A percentile compares a stretch with the other conserved stretches of the same genome.
Evolutionary conservation across 2,113 vertebrate species (phyloP).

Genomic region (Phaethornis superciliosus): DNA sequence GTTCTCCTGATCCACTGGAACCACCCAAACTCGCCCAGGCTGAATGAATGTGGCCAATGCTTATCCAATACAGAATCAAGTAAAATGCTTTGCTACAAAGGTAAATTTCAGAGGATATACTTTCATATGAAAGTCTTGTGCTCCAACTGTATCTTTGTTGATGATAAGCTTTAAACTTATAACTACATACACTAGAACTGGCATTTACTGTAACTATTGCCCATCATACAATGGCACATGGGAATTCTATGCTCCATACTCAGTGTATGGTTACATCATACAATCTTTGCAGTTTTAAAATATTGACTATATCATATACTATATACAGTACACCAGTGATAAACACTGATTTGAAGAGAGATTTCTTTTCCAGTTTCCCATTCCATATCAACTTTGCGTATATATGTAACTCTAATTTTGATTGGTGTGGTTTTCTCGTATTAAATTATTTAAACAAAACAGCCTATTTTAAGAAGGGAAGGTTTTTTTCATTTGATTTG

Average conservation of each 20-base stretch:
- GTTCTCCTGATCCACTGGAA: slow-evolving; percentile 70
- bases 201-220: slow-evolving; percentile 59
- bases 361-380: slow-evolving; percentile 8
- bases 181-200: slow-evolving; percentile 65
- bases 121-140: slow-evolving; percentile 74
- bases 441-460: neutral
- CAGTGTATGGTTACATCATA: slow-evolving; percentile 57
- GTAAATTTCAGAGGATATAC: slow-evolving; percentile 74
- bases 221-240: slow-evolving; percentile 71
- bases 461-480: slow-evolving; percentile 14
- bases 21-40: slow-evolving; percentile 58
- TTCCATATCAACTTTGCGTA: slow-evolving; percentile 2
- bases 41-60: slow-evolving; percentile 67
- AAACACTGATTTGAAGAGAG: slow-evolving; percentile 57
- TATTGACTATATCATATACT: slow-evolving; percentile 58
- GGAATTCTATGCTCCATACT: slow-evolving; percentile 57
- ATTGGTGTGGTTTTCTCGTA: slow-evolving; percentile 1
- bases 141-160: slow-evolving; percentile 67
- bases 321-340: slow-evolving; percentile 68
- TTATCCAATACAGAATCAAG: slow-evolving; percentile 75
- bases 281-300: slow-evolving; percentile 61
- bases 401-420: slow-evolving; percentile 8
- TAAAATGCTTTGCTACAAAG: slow-evolving; percentile 77
- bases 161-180: slow-evolving; percentile 65
- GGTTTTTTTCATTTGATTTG: neutral